A percentile compares a stretch with the other conserved stretches of the same genome.
Evolutionary conservation across 1,140 invertebrate species (phyloP).

Genomic region (Drosophila sturtevanti): DNA sequence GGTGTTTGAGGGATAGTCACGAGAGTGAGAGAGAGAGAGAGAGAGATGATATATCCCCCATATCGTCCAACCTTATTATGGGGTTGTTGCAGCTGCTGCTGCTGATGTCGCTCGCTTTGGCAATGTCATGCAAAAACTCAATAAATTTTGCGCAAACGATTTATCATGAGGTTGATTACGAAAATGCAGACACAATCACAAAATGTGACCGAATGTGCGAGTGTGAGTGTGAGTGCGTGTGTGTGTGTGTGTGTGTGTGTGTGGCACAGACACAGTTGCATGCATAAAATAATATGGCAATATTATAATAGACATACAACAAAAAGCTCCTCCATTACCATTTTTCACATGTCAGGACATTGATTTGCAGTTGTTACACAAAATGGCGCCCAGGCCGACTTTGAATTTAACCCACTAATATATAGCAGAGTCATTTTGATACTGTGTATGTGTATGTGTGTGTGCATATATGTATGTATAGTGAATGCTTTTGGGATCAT

Average conservation of each 20-base stretch:
- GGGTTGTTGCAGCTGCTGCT: constrained; percentile 60
- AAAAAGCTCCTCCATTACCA: constrained; percentile 52
- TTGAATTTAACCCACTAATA: constrained; percentile 69
- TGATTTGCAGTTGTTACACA: constrained; percentile 78
- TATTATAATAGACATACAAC: constrained; percentile 79
- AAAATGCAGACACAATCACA: constrained; percentile 74
- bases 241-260: constrained; percentile 17
- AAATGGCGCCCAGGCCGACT: constrained; percentile 61
- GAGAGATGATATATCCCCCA: not conserved
- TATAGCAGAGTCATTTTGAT: constrained; percentile 33
- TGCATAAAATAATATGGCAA: constrained; percentile 77
- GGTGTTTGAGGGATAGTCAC: not conserved
- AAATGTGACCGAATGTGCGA: constrained; percentile 21
- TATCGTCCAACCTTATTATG: constrained; percentile 27
- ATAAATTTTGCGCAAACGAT: constrained; percentile 78
- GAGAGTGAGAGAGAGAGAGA: not conserved
- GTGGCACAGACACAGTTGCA: constrained; percentile 47
- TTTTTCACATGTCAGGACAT: constrained; percentile 75
- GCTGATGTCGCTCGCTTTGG: constrained; percentile 42
- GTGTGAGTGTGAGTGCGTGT: not conserved
- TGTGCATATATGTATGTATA: constrained; percentile 15
- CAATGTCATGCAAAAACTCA: constrained; percentile 78
- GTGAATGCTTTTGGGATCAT: constrained; percentile 38
- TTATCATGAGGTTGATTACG: constrained; percentile 79
- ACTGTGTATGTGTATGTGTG: not conserved